phyloP scores from a whole-genome alignment of 1,140 invertebrate species.

The Druon quercuslanigerum region DNA sequence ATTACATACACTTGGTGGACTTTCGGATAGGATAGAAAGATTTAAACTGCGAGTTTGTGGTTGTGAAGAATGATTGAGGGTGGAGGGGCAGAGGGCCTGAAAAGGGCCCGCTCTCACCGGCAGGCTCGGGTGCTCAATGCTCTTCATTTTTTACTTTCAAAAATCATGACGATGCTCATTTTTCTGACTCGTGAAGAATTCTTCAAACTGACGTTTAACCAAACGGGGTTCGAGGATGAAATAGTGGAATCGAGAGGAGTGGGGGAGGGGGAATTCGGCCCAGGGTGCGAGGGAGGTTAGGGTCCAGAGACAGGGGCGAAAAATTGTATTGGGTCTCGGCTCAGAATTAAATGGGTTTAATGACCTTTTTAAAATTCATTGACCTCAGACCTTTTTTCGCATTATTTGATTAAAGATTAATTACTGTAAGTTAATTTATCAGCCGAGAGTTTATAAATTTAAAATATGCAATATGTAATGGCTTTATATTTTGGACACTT shows the following conservation, averaged over 20 bases:
- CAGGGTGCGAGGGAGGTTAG: constrained; percentile 39
- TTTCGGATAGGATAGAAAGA: constrained; percentile 1
- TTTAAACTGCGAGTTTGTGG: constrained; percentile 34
- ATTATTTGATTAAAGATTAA: too few species aligned
- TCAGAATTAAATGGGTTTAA: background rate
- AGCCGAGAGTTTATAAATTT: too few species aligned
- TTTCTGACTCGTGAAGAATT: constrained; percentile 76
- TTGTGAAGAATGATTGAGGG: constrained; percentile 15
- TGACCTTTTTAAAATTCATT: background rate
- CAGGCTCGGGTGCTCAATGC: constrained; percentile 41
- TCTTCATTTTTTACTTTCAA: constrained; percentile 76
- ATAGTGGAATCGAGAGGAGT: constrained; percentile 35
- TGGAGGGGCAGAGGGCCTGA: constrained; percentile 40
- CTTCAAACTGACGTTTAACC: constrained; percentile 74
- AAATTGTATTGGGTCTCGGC: background rate
- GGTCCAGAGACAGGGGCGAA: constrained; percentile 25
- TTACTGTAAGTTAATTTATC: too few species aligned
- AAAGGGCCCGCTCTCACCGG: constrained; percentile 51
- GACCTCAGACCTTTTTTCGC: background rate
- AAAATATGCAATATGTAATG: too few species aligned
- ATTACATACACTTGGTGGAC: constrained; percentile 1
- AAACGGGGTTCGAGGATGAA: constrained; percentile 60
- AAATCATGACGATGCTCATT: constrained; percentile 77
- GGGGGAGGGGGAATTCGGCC: constrained; percentile 29
- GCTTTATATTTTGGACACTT: too few species aligned